Evolutionary conservation across 2,888 invertebrate species (phyloP).

Genomic region (Poecilobothrus nobilitatus): DNA sequence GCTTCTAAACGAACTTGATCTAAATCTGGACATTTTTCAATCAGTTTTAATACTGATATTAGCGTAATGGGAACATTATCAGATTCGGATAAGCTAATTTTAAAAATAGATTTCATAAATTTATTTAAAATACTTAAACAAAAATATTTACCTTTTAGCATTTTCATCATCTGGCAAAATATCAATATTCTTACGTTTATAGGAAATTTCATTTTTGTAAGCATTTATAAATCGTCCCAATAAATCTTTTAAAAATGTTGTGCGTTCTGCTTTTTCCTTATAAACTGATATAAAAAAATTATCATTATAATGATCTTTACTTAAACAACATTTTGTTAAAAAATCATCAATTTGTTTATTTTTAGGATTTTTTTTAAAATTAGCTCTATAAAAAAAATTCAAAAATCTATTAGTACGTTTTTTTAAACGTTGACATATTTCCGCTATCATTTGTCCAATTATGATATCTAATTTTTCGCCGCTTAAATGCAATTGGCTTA

Average conservation of each 20-base stretch:
- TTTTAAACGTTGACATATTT: not conserved
- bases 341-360: not conserved
- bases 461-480: not conserved
- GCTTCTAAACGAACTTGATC: not conserved
- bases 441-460: not conserved
- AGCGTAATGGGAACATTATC: not conserved
- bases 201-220: not conserved
- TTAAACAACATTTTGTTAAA: not conserved
- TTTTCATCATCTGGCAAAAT: not conserved
- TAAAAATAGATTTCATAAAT: too few relatives aligned
- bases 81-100: too few relatives aligned
- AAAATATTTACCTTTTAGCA: not conserved
- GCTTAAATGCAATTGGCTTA: not conserved
- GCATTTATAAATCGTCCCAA: not conserved
- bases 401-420: not conserved
- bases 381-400: not conserved
- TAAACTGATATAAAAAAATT: not conserved
- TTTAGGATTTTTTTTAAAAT: not conserved
- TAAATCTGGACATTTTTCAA: not conserved
- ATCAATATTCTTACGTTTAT: not conserved
- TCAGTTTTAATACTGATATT: not conserved
- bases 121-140: not conserved
- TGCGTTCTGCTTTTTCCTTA: not conserved
- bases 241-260: not conserved
- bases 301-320: not conserved